phyloP scores from a whole-genome alignment of 23 tunicate species.

The Trididemnum clinides region DNA sequence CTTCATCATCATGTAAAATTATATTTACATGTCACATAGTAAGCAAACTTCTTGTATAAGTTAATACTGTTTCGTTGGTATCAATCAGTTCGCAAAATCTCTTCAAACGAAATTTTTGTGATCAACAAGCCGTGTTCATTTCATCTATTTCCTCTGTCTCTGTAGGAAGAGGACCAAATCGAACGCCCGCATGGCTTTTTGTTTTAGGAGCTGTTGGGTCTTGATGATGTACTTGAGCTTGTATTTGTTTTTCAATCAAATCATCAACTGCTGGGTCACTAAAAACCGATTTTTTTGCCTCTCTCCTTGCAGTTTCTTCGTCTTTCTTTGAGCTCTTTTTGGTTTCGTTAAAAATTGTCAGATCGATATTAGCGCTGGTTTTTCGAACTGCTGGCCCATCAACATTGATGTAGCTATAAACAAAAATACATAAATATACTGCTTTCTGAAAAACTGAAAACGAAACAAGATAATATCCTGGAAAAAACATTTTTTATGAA shows the following conservation, averaged over 20 bases:
- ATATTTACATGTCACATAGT: too few species aligned
- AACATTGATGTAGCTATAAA: not conserved
- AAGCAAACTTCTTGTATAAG: too few species aligned
- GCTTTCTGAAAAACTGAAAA: too few species aligned
- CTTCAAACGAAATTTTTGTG: too few species aligned
- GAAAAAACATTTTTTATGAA: too few species aligned
- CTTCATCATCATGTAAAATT: too few species aligned
- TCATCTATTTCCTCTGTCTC: not conserved
- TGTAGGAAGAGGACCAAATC: not conserved
- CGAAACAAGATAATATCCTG: too few species aligned
- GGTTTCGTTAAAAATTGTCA: not conserved
- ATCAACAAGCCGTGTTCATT: not conserved
- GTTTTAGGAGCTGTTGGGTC: not conserved
- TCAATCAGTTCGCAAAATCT: too few species aligned
- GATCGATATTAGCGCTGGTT: not conserved
- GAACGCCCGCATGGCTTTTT: not conserved
- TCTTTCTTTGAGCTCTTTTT: not conserved
- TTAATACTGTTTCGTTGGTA: too few species aligned
- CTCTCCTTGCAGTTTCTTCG: not conserved
- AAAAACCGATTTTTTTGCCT: constrained; percentile 1
- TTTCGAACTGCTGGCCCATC: not conserved
- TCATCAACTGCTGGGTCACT: constrained; percentile 14
- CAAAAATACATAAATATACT: too few species aligned
- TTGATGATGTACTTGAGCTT: not conserved
- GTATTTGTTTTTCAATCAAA: not conserved